Evolutionary conservation across 1,140 invertebrate genomes (phyloP), one percentile per base, ranked within the genome.

Genomic region (roundworm (Caenorhabditis elegans)): DNA sequence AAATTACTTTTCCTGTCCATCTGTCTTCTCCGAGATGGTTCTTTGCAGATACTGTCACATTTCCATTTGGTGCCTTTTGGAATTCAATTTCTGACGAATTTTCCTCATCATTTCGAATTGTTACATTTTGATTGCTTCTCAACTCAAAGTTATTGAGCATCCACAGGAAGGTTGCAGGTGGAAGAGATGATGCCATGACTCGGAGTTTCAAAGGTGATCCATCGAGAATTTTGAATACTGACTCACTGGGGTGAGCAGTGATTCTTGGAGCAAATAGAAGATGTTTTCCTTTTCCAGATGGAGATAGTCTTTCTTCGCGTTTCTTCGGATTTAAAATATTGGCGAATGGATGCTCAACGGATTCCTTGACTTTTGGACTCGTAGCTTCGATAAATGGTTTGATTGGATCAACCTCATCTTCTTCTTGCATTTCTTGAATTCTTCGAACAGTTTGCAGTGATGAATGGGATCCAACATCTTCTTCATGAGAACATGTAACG

Each of bases 131-230:
- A 46, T 82, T 85, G 1, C 17, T 19, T 49, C 87, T 86, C 17
- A 88, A 47, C 79, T 88, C 87, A 53, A 88, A 88, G 49, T 88
- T 88, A 70, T 88, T 88, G 22, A 85, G 51, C 36, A 80, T 46
- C 87, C 87, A 88, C 46, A 80, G 48, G 43, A 88, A 88, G 19
- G 78, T 47, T 11, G 87, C 87, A 55, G 47, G 86, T 15, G 87
- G 87, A 3, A 85, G 85, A 11, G 87, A 84, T 24, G 89, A 87
- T 8, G 80, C 86, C 46, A 65, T 51, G 3, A 86, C 85, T 26
- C 88, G 86, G 11, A 88, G 47, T 13, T 53, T 79, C 17, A 88
- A 60, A 0, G 84, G 83, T 15, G 87, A 43, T 22, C 82, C 81
- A 60, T 85, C 82, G 19, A 51, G 36, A 13, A 86, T 22, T 19